Conservation (phyloP, 2,797 vertebrate species). For the Okamejei kenojei region DNA sequence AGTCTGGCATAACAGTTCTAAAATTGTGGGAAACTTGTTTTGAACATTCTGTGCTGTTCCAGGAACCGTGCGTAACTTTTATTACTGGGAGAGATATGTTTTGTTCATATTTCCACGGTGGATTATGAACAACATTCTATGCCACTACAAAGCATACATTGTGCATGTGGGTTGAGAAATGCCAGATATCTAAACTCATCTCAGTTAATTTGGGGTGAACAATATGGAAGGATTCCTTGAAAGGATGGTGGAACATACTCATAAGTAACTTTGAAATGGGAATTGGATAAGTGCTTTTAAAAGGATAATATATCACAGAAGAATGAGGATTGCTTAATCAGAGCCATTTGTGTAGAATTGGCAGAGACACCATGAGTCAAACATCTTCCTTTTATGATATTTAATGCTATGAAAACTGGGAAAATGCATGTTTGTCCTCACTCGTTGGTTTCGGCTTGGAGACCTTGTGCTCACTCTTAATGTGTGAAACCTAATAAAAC, state of each 20-base stretch:
- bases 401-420: neutral
- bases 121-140: constrained; percentile 1
- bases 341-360: too few relatives aligned
- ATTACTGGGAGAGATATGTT: neutral
- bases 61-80: neutral
- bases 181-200: neutral
- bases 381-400: neutral
- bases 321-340: too few relatives aligned
- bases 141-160: neutral
- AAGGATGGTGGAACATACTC: neutral
- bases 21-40: constrained; percentile 9
- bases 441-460: neutral
- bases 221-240: neutral
- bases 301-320: too few relatives aligned
- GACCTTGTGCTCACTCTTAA: neutral
- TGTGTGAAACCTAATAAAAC: too few relatives aligned
- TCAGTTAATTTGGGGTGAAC: neutral
- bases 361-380: neutral
- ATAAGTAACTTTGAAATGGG: neutral
- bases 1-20: neutral
- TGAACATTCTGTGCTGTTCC: neutral
- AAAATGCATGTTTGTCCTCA: neutral
- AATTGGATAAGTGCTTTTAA: too few relatives aligned
- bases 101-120: neutral
- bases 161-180: neutral